Conservation (phyloP, 1,140 invertebrate species). For the Mesaphorura yosii region DNA sequence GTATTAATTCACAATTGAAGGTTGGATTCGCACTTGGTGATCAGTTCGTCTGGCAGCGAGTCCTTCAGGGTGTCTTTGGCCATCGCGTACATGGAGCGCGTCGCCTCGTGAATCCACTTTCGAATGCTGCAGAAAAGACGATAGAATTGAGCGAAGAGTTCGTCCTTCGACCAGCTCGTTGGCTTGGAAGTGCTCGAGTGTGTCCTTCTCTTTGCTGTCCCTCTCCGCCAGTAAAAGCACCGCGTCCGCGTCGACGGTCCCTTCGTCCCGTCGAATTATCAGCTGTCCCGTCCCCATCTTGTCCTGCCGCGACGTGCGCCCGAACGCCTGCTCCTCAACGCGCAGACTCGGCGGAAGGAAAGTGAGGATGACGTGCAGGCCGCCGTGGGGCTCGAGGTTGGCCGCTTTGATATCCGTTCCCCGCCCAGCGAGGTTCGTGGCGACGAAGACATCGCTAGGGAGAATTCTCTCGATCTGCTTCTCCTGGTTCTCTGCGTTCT, state of each 20-base stretch:
- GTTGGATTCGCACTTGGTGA: too few species aligned
- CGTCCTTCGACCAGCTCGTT: not conserved
- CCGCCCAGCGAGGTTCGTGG: conserved; percentile 32
- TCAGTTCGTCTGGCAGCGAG: too few species aligned
- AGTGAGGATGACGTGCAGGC: conserved; percentile 6
- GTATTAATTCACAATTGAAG: too few species aligned
- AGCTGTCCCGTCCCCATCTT: conserved; percentile 9
- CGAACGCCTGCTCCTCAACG: conserved; percentile 8
- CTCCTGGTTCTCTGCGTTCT: not conserved
- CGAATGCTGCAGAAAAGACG: too few species aligned
- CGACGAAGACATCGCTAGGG: conserved; percentile 22
- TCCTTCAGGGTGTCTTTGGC: too few species aligned
- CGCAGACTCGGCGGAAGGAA: conserved; percentile 5
- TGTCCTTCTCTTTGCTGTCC: conserved; percentile 9
- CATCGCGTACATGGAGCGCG: too few species aligned
- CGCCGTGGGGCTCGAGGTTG: conserved; percentile 1
- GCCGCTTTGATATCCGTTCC: conserved; percentile 29
- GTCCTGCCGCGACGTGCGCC: not conserved
- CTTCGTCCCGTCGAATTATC: conserved; percentile 4
- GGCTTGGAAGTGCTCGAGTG: conserved; percentile 2
- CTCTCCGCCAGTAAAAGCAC: not conserved
- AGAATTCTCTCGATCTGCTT: not conserved
- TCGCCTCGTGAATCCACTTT: too few species aligned
- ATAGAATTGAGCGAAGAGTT: conserved; percentile 13
- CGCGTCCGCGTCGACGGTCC: conserved; percentile 5